These are phyloP conservation scores for Microcebus tavaratra DNA, from an alignment of 2,113 vertebrate species.

Conservation along the genomic window DNA sequence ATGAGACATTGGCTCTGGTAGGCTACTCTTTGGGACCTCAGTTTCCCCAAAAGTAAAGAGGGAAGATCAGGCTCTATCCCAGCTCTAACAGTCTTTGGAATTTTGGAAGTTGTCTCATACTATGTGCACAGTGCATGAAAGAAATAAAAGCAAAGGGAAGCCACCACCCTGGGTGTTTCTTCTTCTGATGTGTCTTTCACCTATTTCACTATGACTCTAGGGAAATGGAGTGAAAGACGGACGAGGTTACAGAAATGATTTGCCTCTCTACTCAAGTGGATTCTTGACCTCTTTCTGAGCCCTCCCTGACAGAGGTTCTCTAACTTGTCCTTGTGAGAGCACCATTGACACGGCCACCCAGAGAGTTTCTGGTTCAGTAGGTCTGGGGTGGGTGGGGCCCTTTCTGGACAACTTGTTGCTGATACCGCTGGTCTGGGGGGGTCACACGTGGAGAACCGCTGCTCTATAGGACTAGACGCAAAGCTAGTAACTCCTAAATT, in stretches of 20 bases:
- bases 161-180: background rate
- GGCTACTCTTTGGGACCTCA: background rate
- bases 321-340: background rate
- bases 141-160: background rate
- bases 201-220: conserved; percentile 30
- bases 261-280: background rate
- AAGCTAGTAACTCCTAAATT: background rate
- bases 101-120: background rate
- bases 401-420: background rate
- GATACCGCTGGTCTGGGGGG: background rate
- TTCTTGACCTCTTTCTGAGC: background rate
- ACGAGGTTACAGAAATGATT: background rate
- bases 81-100: background rate
- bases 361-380: background rate
- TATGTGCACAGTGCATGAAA: rapidly evolving
- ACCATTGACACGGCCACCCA: background rate
- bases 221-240: background rate
- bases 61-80: rapidly evolving
- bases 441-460: background rate
- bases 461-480: background rate
- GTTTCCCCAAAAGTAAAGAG: background rate
- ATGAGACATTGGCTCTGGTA: background rate
- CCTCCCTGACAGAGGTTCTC: background rate
- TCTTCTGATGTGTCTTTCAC: background rate
- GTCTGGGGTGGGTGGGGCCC: background rate